Percentiles rank a stretch among this genome's conserved stretches.
These are phyloP conservation scores for Drosophila punjabiensis DNA, from an alignment of 1,140 invertebrate genomes.

Conservation along the genomic window DNA sequence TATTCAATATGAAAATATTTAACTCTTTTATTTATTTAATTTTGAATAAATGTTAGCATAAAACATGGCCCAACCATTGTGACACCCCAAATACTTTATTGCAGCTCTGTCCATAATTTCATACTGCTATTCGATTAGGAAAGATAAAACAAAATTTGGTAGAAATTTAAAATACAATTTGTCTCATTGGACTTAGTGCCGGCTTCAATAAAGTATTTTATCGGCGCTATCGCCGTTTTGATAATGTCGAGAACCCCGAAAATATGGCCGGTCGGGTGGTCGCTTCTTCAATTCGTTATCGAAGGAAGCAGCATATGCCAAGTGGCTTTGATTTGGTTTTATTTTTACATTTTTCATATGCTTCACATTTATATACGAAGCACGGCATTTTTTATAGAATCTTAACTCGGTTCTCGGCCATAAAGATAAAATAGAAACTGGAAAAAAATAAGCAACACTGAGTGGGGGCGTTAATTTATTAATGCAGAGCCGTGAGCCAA, in stretches of 20 bases:
- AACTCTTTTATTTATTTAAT: neutral
- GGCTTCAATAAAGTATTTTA: constrained; percentile 69
- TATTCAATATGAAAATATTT: neutral
- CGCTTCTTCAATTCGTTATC: constrained; percentile 59
- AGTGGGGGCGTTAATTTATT: constrained; percentile 79
- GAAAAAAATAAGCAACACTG: constrained; percentile 36
- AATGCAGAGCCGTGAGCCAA: constrained; percentile 65
- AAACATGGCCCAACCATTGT: neutral
- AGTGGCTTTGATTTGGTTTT: constrained; percentile 60
- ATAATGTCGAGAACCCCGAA: constrained; percentile 47
- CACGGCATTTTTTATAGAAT: constrained; percentile 60
- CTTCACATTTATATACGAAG: constrained; percentile 13
- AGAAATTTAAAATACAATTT: constrained; percentile 67
- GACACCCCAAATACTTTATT: constrained; percentile 15
- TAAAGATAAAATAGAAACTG: constrained; percentile 65
- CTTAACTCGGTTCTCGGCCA: constrained; percentile 47
- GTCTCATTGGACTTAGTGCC: constrained; percentile 65
- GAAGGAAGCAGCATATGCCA: constrained; percentile 35
- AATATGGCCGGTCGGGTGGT: constrained; percentile 36
- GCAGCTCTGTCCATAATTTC: constrained; percentile 7
- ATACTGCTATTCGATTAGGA: constrained; percentile 23
- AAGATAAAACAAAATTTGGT: constrained; percentile 45
- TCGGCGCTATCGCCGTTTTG: constrained; percentile 70
- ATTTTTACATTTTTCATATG: constrained; percentile 30
- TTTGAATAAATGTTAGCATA: constrained; percentile 14